Base-by-base conservation (phyloP, 2,113 vertebrate genomes). In the Macroglossus sobrinus region DNA sequence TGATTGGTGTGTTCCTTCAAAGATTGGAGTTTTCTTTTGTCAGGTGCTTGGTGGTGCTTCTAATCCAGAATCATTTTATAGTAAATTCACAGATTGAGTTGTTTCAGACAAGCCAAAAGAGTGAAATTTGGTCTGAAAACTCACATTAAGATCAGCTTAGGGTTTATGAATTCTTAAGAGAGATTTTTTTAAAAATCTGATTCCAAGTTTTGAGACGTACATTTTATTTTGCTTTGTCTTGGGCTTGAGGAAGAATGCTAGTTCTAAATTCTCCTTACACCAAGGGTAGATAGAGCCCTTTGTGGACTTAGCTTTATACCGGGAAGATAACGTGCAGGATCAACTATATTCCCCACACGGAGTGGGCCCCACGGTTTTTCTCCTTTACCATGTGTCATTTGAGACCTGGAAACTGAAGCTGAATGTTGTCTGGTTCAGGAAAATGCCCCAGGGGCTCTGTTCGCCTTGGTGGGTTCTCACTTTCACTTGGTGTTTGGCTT, bases 151-250 rank as follows among this genome's bases (percentile, higher is more conserved):
- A 94, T 85, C 86, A 94, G 68, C 35, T 84, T 96, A 64, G 53
- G 66, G 38, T 75, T 96, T 96, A 86, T 80, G 91, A 87, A 88
- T 95, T 94, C 69, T 95, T 95, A 19, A n/a, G 66, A 80, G n/a
- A 92, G 66, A 45, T 59, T 47, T 82, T 89, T 74, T 79, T 94
- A 92, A n/a, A n/a, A 13, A 76, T 95, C 50, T 94, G 59, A 12
- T 84, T 96, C 80, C 88, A 92, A 7, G 79, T 94, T 92, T 95
- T 96, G 84, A 71, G 91, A 71, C 84, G 40, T 28, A 18, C 26
- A 88, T 53, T 92, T 92, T 64, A 63, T 90, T 94, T 96, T 88
- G 35, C 50, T 79, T 92, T 89, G 33, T 89, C 24, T 63, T 82
- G 47, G 55, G 68, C n/a, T 53, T 59, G 16, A 63, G 5, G 30